A percentile compares a stretch with the other conserved stretches of the same genome.
Evolutionary conservation across 2,888 invertebrate species (phyloP).

Genomic region (Hydrotaea diabolus): DNA sequence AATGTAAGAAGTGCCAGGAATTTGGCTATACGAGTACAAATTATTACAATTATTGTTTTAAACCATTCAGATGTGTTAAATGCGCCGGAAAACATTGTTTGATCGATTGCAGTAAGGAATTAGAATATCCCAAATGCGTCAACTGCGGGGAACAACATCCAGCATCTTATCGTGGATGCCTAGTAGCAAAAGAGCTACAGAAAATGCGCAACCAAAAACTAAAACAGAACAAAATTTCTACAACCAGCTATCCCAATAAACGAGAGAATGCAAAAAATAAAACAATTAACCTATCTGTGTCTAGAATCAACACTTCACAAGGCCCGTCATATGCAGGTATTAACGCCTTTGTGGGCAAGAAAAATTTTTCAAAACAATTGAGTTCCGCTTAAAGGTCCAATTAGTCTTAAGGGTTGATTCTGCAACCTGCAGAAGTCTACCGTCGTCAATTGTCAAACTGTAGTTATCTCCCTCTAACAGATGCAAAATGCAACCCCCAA

Average conservation of each 20-base stretch:
- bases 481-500: too few species aligned
- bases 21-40: too few species aligned
- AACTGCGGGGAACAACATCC: too few species aligned
- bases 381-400: neutral
- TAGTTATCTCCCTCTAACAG: too few species aligned
- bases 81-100: slow-evolving; percentile 4
- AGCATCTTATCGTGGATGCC: too few species aligned
- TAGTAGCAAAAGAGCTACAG: too few species aligned
- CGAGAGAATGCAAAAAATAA: neutral
- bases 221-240: slow-evolving; percentile 5
- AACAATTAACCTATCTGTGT: neutral
- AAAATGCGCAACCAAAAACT: too few species aligned
- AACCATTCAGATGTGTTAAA: slow-evolving; percentile 14
- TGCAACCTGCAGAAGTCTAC: neutral
- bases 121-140: slow-evolving; percentile 25
- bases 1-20: slow-evolving; percentile 43
- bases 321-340: too few species aligned
- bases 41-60: neutral
- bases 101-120: neutral
- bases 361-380: neutral
- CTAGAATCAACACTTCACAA: neutral
- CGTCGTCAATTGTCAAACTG: too few species aligned
- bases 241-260: slow-evolving; percentile 3
- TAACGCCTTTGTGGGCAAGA: neutral
- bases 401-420: neutral